phyloP scores from a whole-genome alignment of 2,888 invertebrate genomes.

The Neuroscelio doddi region DNA sequence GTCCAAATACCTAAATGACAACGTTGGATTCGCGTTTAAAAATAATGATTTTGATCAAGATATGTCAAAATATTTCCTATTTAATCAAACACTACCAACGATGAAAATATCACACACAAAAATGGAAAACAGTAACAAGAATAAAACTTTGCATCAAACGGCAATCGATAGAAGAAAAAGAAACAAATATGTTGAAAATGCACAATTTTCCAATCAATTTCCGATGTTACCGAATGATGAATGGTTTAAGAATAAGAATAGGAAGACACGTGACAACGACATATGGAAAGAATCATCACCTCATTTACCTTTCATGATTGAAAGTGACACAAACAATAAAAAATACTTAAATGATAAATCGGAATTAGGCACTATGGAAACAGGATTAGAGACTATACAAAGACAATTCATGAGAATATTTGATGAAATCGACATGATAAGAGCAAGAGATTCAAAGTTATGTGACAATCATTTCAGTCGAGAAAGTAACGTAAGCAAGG shows the following conservation, averaged over 20 bases:
- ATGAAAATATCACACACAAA: slow-evolving; percentile 21
- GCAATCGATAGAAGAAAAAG: not conserved
- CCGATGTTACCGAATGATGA: not conserved
- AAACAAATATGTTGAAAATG: too few relatives aligned
- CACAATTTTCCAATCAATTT: not conserved
- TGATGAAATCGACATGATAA: slow-evolving; percentile 62
- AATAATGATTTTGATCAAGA: slow-evolving; percentile 46
- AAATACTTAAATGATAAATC: not conserved
- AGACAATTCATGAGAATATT: slow-evolving; percentile 65
- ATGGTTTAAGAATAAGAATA: slow-evolving; percentile 1
- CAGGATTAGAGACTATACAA: slow-evolving; percentile 46
- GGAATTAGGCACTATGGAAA: slow-evolving; percentile 14
- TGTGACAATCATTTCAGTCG: slow-evolving; percentile 14
- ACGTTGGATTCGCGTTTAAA: slow-evolving; percentile 21
- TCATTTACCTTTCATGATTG: too few relatives aligned
- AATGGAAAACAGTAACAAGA: not conserved
- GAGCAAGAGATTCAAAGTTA: slow-evolving; percentile 47
- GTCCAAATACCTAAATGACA: slow-evolving; percentile 24
- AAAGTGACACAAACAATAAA: not conserved
- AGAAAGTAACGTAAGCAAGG: slow-evolving; percentile 52
- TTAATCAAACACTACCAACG: slow-evolving; percentile 45
- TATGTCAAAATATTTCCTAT: slow-evolving; percentile 61
- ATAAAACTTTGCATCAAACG: not conserved
- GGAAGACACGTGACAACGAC: too few relatives aligned
- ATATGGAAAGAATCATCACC: too few relatives aligned